Evolutionary conservation across 2,888 invertebrate species (phyloP).

Genomic region (Campopleginae sp.): DNA sequence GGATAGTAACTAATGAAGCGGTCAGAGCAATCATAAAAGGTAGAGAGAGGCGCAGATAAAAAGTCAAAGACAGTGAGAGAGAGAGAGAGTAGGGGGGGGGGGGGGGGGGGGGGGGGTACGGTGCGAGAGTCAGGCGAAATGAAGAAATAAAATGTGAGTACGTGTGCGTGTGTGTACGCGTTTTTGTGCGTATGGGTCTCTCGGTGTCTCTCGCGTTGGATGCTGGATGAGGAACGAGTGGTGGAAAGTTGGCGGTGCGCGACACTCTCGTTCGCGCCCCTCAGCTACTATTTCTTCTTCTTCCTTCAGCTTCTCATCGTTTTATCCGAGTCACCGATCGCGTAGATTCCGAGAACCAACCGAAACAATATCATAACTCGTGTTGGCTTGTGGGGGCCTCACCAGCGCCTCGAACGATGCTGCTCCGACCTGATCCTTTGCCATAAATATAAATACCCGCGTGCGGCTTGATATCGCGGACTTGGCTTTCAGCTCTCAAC

Average conservation of each 20-base stretch:
- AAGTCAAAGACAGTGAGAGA: conserved; percentile 52
- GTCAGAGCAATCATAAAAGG: conserved; percentile 71
- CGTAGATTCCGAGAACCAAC: conserved; percentile 83
- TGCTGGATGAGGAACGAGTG: conserved; percentile 64
- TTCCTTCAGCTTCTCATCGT: conserved; percentile 68
- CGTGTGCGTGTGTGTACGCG: conserved; percentile 45
- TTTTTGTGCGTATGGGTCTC: conserved; percentile 52
- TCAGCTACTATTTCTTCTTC: conserved; percentile 66
- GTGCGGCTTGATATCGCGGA: conserved; percentile 68
- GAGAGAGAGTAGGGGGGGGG: conserved; percentile 37
- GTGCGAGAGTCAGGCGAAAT: conserved; percentile 74
- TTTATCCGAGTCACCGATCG: conserved; percentile 84
- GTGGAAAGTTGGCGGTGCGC: conserved; percentile 59
- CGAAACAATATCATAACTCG: conserved; percentile 84
- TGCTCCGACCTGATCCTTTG: conserved; percentile 74
- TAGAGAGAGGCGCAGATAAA: conserved; percentile 60
- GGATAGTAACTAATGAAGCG: conserved; percentile 71
- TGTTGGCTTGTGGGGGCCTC: conserved; percentile 74
- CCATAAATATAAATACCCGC: conserved; percentile 81
- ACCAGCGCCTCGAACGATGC: conserved; percentile 17
- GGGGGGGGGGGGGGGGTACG: conserved; percentile 47
- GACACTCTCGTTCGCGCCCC: conserved; percentile 64
- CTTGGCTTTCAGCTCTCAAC: conserved; percentile 44
- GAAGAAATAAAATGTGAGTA: conserved; percentile 80
- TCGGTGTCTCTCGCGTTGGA: conserved; percentile 67